These are phyloP conservation scores for Hipposideros armiger DNA, from an alignment of 2,113 vertebrate species.

Conservation along the genomic window DNA sequence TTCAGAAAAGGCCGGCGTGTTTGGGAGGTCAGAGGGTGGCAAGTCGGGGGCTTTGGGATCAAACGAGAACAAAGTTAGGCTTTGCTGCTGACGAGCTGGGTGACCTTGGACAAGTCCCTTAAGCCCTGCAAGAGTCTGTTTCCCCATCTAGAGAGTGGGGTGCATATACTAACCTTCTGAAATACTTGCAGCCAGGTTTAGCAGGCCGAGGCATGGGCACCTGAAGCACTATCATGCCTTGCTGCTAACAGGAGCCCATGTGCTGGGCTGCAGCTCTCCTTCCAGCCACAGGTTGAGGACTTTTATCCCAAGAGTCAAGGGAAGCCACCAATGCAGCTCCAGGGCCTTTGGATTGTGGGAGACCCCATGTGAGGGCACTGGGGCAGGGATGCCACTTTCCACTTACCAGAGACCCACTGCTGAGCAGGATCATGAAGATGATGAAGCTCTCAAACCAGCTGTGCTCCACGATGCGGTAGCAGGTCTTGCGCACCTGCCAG, in stretches of 20 bases:
- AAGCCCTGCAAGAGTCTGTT: neutral
- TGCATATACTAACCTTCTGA: neutral
- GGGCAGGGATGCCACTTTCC: neutral
- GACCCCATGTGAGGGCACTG: neutral
- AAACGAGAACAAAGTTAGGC: neutral
- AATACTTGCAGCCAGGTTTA: neutral
- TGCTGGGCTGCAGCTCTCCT: neutral
- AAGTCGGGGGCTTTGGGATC: neutral
- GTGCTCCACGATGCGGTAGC: slow-evolving; percentile 96
- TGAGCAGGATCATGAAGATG: slow-evolving; percentile 99
- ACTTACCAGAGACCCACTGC: slow-evolving; percentile 95
- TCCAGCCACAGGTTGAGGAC: neutral
- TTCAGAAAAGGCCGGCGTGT: neutral
- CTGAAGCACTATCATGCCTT: neutral
- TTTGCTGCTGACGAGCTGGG: neutral
- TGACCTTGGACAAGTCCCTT: neutral
- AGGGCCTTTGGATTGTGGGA: too few relatives aligned
- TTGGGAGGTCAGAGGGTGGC: neutral
- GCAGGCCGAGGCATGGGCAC: rapidly evolving
- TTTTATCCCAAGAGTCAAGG: neutral
- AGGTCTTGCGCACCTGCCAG: slow-evolving; percentile 95
- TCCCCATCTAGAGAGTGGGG: neutral
- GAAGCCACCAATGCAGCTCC: too few relatives aligned
- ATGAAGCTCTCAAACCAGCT: slow-evolving; percentile 99
- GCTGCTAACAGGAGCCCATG: neutral